Conservation (phyloP, 2,797 vertebrate genomes). For the Calcarius lapponicus region DNA sequence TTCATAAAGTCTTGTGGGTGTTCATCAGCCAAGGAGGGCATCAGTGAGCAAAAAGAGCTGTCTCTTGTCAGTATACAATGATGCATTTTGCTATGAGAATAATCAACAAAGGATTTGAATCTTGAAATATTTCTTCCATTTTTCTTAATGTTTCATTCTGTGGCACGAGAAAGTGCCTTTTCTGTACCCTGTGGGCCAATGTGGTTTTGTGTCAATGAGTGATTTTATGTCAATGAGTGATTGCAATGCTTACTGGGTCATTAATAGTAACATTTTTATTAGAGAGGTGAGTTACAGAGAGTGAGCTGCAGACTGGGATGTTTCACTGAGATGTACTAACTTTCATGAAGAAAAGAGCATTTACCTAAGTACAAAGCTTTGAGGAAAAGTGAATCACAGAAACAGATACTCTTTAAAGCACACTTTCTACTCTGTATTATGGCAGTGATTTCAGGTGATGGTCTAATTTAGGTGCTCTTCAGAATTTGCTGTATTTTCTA, state of each 20-base stretch:
- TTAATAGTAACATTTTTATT: slow-evolving; percentile 47
- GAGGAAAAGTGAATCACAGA: background rate
- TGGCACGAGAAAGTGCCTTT: background rate
- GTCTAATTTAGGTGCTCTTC: slow-evolving; percentile 10
- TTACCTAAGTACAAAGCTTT: slow-evolving; percentile 30
- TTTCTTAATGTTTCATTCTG: background rate
- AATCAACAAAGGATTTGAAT: background rate
- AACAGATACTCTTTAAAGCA: slow-evolving; percentile 43
- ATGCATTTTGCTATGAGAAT: background rate
- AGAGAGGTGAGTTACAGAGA: slow-evolving; percentile 19
- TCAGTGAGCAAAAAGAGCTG: background rate
- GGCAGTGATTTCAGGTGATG: background rate
- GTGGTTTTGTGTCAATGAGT: background rate
- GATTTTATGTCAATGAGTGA: slow-evolving; percentile 15
- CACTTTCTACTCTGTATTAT: background rate
- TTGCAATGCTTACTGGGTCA: background rate
- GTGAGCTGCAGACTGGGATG: slow-evolving; percentile 1
- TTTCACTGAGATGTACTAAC: slow-evolving; percentile 7
- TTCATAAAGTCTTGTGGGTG: background rate
- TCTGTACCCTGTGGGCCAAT: background rate
- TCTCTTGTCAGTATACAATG: background rate
- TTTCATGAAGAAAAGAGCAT: slow-evolving; percentile 38
- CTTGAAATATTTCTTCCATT: background rate
- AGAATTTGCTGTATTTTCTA: slow-evolving; percentile 10
- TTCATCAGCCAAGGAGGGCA: background rate